Percentiles rank a stretch among this genome's conserved stretches.
Evolutionary conservation across 2,888 invertebrate species (phyloP).

Genomic region (Ceramica pisi): DNA sequence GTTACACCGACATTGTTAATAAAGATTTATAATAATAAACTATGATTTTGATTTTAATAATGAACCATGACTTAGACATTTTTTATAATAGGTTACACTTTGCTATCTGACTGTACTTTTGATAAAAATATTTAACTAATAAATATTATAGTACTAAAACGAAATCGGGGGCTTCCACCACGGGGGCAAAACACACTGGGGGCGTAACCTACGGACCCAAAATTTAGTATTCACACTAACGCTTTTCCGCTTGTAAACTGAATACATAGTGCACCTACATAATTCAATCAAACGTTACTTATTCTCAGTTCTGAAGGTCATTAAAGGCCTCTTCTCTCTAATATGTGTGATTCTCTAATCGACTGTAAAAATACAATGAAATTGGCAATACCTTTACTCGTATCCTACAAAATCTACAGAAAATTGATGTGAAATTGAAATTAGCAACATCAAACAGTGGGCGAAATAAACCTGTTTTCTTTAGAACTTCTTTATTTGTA

Average conservation of each 20-base stretch:
- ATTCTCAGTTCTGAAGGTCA: not conserved
- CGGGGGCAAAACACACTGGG: too few relatives aligned
- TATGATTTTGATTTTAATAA: too few relatives aligned
- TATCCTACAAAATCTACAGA: conserved; percentile 12
- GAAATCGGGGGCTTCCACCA: too few relatives aligned
- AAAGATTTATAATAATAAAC: too few relatives aligned
- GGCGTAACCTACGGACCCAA: too few relatives aligned
- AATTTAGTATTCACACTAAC: not conserved
- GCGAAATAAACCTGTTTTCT: conserved; percentile 55
- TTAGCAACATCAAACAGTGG: conserved; percentile 42
- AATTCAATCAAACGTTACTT: not conserved
- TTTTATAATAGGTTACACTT: too few relatives aligned
- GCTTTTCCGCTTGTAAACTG: conserved; percentile 1
- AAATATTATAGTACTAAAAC: too few relatives aligned
- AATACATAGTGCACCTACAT: not conserved
- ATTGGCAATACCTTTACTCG: conserved; percentile 27
- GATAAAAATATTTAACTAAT: too few relatives aligned
- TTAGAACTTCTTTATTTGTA: conserved; percentile 45
- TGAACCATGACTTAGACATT: too few relatives aligned
- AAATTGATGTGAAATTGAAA: conserved; percentile 52
- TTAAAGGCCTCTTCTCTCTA: conserved; percentile 10
- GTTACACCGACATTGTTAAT: too few relatives aligned
- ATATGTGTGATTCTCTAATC: conserved; percentile 33
- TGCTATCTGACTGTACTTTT: too few relatives aligned
- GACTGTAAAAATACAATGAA: conserved; percentile 39